phyloP scores from a whole-genome alignment of 1,140 invertebrate species.

The Drosophila kikkawai region DNA sequence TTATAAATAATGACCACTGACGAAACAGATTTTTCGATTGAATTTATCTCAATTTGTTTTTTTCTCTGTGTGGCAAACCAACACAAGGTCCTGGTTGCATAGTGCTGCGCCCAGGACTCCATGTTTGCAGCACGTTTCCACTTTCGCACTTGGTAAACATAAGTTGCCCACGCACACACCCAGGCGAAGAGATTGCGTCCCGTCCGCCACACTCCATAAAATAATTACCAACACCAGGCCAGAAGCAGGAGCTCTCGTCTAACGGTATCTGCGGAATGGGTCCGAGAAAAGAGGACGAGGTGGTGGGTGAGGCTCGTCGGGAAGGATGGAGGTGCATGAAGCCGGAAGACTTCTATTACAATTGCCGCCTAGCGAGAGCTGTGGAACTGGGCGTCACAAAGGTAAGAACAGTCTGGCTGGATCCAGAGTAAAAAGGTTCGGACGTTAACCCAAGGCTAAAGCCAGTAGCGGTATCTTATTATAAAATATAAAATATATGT shows the following conservation, averaged over 20 bases:
- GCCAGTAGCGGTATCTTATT: no score
- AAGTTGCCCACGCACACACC: conserved; percentile 70
- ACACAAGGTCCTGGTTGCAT: conserved; percentile 16
- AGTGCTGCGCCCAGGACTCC: conserved; percentile 50
- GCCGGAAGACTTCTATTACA: conserved; percentile 48
- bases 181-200: conserved; percentile 20
- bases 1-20: no score
- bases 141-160: conserved; percentile 83
- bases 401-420: not conserved
- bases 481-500: not conserved
- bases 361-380: conserved; percentile 16
- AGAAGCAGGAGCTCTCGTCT: conserved; percentile 11
- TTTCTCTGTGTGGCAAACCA: not conserved
- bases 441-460: conserved; percentile 17
- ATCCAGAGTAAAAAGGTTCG: not conserved
- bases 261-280: conserved; percentile 8
- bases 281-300: not conserved
- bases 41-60: not conserved
- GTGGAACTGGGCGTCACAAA: not conserved
- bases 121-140: conserved; percentile 82
- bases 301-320: not conserved
- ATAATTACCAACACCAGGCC: conserved; percentile 75
- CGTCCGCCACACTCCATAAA: conserved; percentile 69
- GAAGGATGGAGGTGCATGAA: conserved; percentile 33
- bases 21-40: not conserved